Evolutionary conservation across 2,888 invertebrate species (phyloP), one percentile per base, ranked within the genome.

Genomic region (Andrena praecox): DNA sequence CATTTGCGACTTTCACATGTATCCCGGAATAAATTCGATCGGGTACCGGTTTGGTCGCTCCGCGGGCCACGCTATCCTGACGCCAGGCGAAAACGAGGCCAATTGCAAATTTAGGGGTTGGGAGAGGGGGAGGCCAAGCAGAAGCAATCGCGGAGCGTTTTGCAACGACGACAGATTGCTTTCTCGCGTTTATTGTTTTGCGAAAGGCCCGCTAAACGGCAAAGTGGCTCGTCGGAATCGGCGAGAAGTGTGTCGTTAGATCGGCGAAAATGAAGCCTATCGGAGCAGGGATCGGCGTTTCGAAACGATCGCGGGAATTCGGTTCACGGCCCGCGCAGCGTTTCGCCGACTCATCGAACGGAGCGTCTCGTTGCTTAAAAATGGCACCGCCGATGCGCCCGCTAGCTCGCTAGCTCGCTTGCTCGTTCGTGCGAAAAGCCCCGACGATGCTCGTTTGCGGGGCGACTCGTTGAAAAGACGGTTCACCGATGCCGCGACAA

Each of bases 291-390:
- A 77, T 31, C 62, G 29, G 0, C 42, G 73, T 83, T 83, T 83
- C 83, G 83, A 80, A 80, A 80, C 48, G 68, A 42, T 12, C 70
- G 12, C 63, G 52, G 48, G 35, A 84, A 84, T 56, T 42, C 71
- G 76, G 84, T 73, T 64, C 70, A 64, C 73, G 74, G 63, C 64
- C n/a, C 73, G 54, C 75, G 80, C 48, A 74, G 20, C 77, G 35
- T 72, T 83, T 80, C 42, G 85, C 75, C 85, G 79, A 85, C 69
- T 82, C 82, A 82, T 85, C 85, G 77, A 77, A 73, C 69, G 54
- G 24, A 56, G 60, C n/a, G 16, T 62, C 56, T 68, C 62, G 74
- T 84, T 60, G 77, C 82, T 77, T 48, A 82, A 82, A 84, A 82
- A 82, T 77, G 59, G 71, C 67, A 76, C 67, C 74, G 73, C 10